Conservation (phyloP, 2,888 invertebrate genomes). For the Onthophagus sagittarius region DNA sequence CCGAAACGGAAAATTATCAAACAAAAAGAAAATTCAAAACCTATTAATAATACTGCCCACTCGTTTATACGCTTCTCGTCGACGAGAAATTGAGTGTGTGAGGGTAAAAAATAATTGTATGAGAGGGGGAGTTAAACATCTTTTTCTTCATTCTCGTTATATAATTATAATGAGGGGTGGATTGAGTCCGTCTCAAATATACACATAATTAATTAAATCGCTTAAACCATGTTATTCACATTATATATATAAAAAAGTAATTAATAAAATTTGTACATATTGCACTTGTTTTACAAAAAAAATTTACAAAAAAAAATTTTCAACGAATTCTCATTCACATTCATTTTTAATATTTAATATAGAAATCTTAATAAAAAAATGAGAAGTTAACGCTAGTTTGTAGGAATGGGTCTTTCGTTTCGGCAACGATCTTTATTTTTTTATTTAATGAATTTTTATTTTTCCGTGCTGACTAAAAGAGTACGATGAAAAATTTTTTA, state of each 20-base stretch:
- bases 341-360: neutral
- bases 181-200: constrained; percentile 41
- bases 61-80: neutral
- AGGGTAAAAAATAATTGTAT: neutral
- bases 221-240: neutral
- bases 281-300: constrained; percentile 54
- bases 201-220: constrained; percentile 39
- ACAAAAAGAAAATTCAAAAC: neutral
- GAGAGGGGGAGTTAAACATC: neutral
- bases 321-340: neutral
- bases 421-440: constrained; percentile 16
- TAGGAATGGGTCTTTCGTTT: constrained; percentile 28
- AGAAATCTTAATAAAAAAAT: constrained; percentile 19
- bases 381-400: constrained; percentile 21
- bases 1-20: neutral
- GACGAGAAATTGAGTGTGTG: neutral
- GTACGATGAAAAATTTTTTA: neutral
- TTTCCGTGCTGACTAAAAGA: neutral
- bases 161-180: neutral
- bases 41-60: neutral
- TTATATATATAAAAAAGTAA: constrained; percentile 43
- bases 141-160: neutral
- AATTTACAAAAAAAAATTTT: neutral
- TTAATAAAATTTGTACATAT: constrained; percentile 69
- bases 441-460: neutral